Conservation (phyloP, 2,888 invertebrate species). For the Nasonovia ribisnigri region DNA sequence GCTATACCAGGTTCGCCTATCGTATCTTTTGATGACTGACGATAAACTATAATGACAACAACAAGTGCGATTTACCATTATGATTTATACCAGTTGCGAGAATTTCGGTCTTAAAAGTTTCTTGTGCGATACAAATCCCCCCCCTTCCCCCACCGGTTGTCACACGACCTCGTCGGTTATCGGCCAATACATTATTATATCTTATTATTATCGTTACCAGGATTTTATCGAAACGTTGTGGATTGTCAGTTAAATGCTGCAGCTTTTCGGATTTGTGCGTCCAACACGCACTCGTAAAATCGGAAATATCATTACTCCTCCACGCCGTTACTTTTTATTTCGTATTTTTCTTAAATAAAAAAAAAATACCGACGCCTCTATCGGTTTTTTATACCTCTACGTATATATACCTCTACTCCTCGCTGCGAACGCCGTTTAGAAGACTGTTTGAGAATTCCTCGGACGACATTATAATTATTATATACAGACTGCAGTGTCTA, state of each 20-base stretch:
- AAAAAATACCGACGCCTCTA: neutral
- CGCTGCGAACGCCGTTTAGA: neutral
- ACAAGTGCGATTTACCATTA: neutral
- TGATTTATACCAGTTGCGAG: neutral
- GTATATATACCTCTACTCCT: no score
- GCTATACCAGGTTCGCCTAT: neutral
- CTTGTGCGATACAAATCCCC: neutral
- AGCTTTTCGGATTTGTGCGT: neutral
- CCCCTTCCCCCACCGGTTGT: neutral
- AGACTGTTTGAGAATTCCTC: neutral
- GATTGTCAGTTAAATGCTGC: neutral
- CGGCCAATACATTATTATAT: neutral
- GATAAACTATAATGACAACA: slow-evolving; percentile 6
- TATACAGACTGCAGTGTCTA: neutral
- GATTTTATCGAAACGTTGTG: neutral
- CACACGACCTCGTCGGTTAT: neutral
- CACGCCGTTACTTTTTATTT: neutral
- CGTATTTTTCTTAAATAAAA: neutral
- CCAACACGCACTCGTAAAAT: neutral
- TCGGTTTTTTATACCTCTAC: neutral
- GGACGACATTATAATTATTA: neutral
- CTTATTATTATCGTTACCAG: slow-evolving; percentile 2
- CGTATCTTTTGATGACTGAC: neutral
- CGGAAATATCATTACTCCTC: neutral
- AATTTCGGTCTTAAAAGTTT: slow-evolving; percentile 19